Base-by-base conservation (phyloP, 2,797 vertebrate species). In the Gymnoscopelus microlampas region DNA sequence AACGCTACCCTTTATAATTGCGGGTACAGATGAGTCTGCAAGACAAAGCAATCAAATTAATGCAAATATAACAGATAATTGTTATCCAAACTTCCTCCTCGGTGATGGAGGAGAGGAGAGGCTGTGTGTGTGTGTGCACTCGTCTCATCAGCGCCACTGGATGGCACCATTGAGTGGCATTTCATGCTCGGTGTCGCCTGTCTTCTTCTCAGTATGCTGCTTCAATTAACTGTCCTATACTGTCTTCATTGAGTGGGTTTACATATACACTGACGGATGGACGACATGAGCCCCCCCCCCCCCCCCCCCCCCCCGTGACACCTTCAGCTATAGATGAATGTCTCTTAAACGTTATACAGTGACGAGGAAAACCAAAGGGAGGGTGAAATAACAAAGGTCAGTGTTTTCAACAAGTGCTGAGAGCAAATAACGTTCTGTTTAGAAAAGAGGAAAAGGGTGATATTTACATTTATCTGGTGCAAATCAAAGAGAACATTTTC, bases 1-100 rank as follows among this genome's bases (percentile, higher is more conserved):
- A 94, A 93, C 91, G 90, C 92, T 92, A 88, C 92, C 93, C 91
- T 93, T 92, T 93, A 92, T 94, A 92, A 94, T 93, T 93, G 89
- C 89, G 91, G 89, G 86, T 19, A 19, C 87, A 90, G 89, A 92
- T 92, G 91, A 94, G 90, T 92, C 85, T 78, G 87, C 87, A 89
- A 19, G 92, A 94, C 92, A 94, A 93, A 93, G 92, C 84, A 93
- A 89, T 90, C 85, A 88, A 89, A 90, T 89, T 90, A 91, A 91
- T 91, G 88, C 92, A 93, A 93, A 93, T 91, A 92, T 90, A 89
- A 91, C 88, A 87, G 93, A 93, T 93, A 92, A 91, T 88, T 93
- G 87, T 92, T 86, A 91, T 92, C 88, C 91, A 90, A 93, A 93
- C 79, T 89, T 88, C 79, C 83, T 81, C 19, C 19, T 19, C 19